Base-by-base conservation (phyloP, 2,888 invertebrate genomes). In the Drosophila demipolita region DNA sequence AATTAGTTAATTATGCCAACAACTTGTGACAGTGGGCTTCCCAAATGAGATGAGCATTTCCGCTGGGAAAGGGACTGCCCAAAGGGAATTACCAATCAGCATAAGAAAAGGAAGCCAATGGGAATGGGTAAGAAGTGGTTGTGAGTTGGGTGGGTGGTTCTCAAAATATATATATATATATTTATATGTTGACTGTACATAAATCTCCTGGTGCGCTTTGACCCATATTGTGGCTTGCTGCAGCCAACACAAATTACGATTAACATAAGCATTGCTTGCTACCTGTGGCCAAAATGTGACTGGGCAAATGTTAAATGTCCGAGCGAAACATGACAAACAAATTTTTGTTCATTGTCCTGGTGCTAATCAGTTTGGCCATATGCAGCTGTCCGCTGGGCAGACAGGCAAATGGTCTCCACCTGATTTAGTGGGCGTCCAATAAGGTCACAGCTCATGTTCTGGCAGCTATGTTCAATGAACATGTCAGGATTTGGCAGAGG, bases 371-470 rank as follows among this genome's bases (percentile, higher is more conserved):
- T 32, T 53, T 33, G 40, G 52, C 45, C 45, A 61, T 23, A 26
- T 29, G 53, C 35, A 54, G 38, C 23, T 62, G 52, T 3, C 45
- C 4, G 8, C 55, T 35, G 35, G 26, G 60, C 20, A 50, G 65
- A 42, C 61, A 58, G 42, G 40, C 29, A 53, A 49, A 62, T 66
- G 50, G 32, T 9, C 40, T 66, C 11, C n/a, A 40, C 42, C 42
- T 83, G 82, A 87, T 87, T 82, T 87, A 79, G 79, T 78, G 60
- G 33, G 52, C 53, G 66, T 48, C 23, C 67, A 54, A 64, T 66
- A 48, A 48, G 73, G 79, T 68, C 49, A 55, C 11, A 12, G 42
- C n/a, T 12, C 63, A 55, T 45, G 49, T 45, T 23, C 66, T 53
- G 75, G 36, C 73, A 58, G 52, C 40, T 50, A 36, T 55, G 62